phyloP scores from a whole-genome alignment of 2,113 vertebrate species.

The Prolemur simus region DNA sequence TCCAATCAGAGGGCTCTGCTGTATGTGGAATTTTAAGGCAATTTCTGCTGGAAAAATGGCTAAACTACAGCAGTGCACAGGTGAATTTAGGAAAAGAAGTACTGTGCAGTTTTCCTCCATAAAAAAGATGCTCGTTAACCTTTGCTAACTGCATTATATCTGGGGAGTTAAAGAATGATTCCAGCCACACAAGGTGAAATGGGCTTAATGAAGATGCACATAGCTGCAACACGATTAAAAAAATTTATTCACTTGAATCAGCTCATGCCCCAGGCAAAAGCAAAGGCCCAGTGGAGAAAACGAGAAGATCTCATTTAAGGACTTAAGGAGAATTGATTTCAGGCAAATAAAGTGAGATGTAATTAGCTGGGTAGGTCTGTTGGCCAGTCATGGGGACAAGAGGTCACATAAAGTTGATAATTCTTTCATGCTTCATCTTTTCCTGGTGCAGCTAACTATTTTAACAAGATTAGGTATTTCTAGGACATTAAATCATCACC shows the following conservation, averaged over 20 bases:
- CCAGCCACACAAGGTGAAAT: neutral
- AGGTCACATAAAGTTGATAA: neutral
- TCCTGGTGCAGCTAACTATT: neutral
- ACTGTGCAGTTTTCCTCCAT: neutral
- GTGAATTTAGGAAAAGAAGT: neutral
- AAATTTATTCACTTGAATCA: neutral
- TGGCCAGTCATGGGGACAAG: neutral
- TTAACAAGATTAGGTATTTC: neutral
- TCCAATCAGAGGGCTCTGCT: neutral
- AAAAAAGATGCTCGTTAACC: neutral
- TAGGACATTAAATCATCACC: neutral
- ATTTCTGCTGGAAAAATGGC: neutral
- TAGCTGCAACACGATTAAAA: neutral
- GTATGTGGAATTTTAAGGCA: neutral
- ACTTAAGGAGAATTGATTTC: constrained; percentile 28
- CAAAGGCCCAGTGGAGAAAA: neutral
- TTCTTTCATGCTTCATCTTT: neutral
- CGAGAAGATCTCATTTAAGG: neutral
- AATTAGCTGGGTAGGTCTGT: neutral
- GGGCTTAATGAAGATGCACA: constrained; percentile 20
- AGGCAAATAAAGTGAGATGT: neutral
- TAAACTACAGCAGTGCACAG: neutral
- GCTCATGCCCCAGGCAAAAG: neutral
- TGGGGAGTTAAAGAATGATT: neutral
- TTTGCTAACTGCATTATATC: neutral